Conservation (phyloP, 2,888 invertebrate species). For the Trichopoda pennipes region DNA sequence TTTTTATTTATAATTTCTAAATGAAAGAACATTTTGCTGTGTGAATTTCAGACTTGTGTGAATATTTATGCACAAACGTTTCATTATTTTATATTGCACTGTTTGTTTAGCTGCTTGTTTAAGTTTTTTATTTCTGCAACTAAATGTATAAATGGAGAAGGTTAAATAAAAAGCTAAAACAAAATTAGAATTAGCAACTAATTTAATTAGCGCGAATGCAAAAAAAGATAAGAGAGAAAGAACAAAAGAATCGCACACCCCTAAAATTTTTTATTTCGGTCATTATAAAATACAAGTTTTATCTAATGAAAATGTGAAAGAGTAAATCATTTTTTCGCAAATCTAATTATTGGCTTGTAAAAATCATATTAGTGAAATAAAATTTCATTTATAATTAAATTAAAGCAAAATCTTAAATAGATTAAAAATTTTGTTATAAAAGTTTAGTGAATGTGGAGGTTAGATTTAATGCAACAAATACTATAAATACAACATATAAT, state of each 20-base stretch:
- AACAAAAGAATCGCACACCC: not conserved
- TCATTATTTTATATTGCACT: not conserved
- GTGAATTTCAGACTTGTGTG: not conserved
- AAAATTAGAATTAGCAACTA: conserved; percentile 49
- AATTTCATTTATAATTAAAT: no score
- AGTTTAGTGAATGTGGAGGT: no score
- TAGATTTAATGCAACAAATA: no score
- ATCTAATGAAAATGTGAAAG: conserved; percentile 9
- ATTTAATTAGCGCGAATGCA: conserved; percentile 34
- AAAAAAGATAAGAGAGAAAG: not conserved
- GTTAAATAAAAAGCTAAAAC: conserved; percentile 42
- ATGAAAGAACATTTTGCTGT: conserved; percentile 10
- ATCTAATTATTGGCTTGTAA: conserved; percentile 41
- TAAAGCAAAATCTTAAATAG: no score
- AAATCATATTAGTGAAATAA: not conserved
- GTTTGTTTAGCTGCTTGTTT: conserved; percentile 5
- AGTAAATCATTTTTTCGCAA: conserved; percentile 16
- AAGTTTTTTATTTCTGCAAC: conserved; percentile 5
- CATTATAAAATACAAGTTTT: not conserved
- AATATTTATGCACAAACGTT: not conserved
- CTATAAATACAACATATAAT: no score
- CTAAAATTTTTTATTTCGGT: not conserved
- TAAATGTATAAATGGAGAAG: conserved; percentile 34
- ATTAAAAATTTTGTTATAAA: no score
- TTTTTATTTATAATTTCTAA: conserved; percentile 9